Evolutionary conservation across 2,797 vertebrate genomes (phyloP), one percentile per base, ranked within the genome.

Genomic region (Apogon talboti): DNA sequence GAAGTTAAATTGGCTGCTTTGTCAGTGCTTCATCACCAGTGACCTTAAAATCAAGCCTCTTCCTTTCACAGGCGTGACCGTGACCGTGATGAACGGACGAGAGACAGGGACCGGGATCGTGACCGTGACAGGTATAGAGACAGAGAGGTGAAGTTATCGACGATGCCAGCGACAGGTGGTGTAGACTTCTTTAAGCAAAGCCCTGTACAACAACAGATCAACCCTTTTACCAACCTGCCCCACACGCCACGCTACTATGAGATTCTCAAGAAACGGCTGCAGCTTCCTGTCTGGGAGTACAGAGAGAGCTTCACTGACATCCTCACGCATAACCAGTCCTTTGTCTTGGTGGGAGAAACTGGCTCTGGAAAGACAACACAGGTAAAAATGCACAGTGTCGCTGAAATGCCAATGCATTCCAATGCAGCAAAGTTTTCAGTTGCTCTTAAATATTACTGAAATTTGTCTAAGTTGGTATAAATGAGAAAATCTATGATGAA

Each of bases 321-420:
- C 89, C 92, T 98, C 76, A 90, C 93, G 66, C 92, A 92, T 40
- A 93, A 98, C 87, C 97, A 98, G 88, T 96, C 94, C 21, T 98
- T 98, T 78, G 96, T 98, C 62, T 89, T 98, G 60, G 96, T 98
- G 44, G 96, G 97, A 79, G 96, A 98, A 91, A 99, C 96, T 0
- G 97, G 97, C 14, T 99, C 97, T 70, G 97, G 96, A 74, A 98
- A 99, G 90, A 98, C 97, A 79, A 98, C 97, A 67, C 97, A 98
- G 96, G 97, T 98, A 74, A 81, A 7, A 51, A 70, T 15, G 6
- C 43, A 62, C 38, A 58, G 8, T 6, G 0, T 10, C 21, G 67
- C 30, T 59, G n/a, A 48, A 63, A 16, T 13, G 16, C 15, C 6
- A 30, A 6, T 51, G 18, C 41, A 48, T 41, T n/a, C 3, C 67